Percentiles rank a stretch among this genome's conserved stretches.
Conservation (phyloP, 2,888 invertebrate genomes). For the Conomelus anceps region DNA sequence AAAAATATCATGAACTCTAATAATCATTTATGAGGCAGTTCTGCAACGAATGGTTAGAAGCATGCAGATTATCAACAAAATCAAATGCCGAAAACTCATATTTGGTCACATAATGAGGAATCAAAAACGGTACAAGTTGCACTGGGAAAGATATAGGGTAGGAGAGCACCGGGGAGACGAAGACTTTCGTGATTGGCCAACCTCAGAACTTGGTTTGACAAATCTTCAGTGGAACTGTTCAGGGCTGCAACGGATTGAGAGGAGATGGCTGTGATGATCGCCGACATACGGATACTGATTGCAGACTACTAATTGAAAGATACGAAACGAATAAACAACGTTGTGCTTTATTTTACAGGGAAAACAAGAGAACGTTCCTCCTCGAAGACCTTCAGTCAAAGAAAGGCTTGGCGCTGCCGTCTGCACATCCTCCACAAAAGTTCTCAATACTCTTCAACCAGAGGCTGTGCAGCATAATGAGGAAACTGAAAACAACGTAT, state of each 20-base stretch:
- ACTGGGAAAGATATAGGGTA: no score
- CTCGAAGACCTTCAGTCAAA: conserved; percentile 42
- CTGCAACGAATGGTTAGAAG: background rate
- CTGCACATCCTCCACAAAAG: conserved; percentile 24
- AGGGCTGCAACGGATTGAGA: no score
- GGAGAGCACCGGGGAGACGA: no score
- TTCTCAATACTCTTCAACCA: conserved; percentile 31
- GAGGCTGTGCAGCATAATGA: conserved; percentile 26
- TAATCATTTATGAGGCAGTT: background rate
- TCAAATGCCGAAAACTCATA: background rate
- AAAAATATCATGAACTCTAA: no score
- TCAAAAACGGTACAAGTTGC: no score
- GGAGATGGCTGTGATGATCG: no score
- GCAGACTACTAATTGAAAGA: no score
- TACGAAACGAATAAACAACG: background rate
- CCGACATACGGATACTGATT: no score
- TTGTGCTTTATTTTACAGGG: conserved; percentile 41
- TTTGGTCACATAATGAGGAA: background rate
- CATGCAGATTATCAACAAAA: background rate
- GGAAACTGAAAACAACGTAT: conserved; percentile 25
- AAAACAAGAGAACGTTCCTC: conserved; percentile 55
- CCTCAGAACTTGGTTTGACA: no score
- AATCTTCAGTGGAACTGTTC: no score
- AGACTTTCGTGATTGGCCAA: no score
- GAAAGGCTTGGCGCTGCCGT: conserved; percentile 46